Conservation (phyloP, 2,888 invertebrate genomes). For the Adineta ricciae region DNA sequence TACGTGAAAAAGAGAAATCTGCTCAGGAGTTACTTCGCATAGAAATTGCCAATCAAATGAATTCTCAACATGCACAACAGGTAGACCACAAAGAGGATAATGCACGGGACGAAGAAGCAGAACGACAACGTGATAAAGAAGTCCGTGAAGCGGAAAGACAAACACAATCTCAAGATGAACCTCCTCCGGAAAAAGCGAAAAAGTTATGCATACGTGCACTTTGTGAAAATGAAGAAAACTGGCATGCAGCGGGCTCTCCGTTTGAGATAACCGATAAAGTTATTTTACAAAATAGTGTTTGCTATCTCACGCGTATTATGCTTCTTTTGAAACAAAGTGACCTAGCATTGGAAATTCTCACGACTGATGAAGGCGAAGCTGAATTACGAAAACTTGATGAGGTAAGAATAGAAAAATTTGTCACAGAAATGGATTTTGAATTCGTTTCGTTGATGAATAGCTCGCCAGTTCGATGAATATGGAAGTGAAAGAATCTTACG, state of each 20-base stretch:
- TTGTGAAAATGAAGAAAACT: conserved; percentile 45
- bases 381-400: not conserved
- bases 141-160: not conserved
- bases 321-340: conserved; percentile 31
- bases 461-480: not conserved
- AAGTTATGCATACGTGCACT: conserved; percentile 41
- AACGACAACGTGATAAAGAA: not conserved
- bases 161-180: not conserved
- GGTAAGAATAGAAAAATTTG: not conserved
- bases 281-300: not conserved
- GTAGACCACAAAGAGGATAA: not conserved
- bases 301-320: conserved; percentile 30
- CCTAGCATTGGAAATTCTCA: conserved; percentile 21
- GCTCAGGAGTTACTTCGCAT: not conserved
- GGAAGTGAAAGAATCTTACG: not conserved
- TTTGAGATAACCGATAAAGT: not conserved
- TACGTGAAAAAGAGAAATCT: conserved; percentile 31
- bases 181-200: conserved; percentile 22
- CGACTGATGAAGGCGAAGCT: not conserved
- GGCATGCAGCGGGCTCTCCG: conserved; percentile 24
- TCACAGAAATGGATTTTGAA: not conserved
- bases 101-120: not conserved
- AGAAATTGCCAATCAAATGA: not conserved
- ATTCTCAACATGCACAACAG: not conserved
- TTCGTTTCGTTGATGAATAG: not conserved